Evolutionary conservation across 2,797 vertebrate species (phyloP).

Genomic region (Propithecus perrieri): DNA sequence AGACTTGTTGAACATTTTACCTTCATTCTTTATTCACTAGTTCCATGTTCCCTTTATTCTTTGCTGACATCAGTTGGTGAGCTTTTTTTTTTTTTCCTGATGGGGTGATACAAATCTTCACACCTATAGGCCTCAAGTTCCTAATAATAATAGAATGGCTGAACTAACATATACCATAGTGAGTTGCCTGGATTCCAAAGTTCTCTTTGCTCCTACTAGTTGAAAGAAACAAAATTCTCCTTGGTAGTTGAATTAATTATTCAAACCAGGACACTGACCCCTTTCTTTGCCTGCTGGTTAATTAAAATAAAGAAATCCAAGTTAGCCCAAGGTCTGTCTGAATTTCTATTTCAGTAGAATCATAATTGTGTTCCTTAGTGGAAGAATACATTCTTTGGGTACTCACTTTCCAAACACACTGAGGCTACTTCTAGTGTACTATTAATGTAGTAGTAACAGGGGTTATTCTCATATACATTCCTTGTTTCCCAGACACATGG

Average conservation of each 20-base stretch:
- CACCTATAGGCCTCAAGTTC: neutral
- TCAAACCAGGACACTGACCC: neutral
- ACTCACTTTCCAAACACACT: neutral
- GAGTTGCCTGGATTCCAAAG: neutral
- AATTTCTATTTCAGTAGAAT: slow-evolving; percentile 19
- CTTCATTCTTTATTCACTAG: neutral
- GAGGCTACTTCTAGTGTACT: neutral
- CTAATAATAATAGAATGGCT: neutral
- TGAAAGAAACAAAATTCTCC: neutral
- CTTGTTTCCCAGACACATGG: neutral
- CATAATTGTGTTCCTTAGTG: neutral
- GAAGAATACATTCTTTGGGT: neutral
- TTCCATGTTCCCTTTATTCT: neutral
- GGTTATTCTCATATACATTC: neutral
- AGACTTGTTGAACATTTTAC: neutral
- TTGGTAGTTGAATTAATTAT: neutral
- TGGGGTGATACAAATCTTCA: neutral
- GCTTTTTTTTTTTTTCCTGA: neutral
- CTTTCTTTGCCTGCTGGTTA: neutral
- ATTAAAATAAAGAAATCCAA: neutral
- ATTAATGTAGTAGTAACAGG: neutral
- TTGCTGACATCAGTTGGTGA: neutral
- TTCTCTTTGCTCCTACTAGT: neutral
- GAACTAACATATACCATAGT: neutral
- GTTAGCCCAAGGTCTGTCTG: neutral